Evolutionary conservation across 1,140 invertebrate species (phyloP), one percentile per base, ranked within the genome.

Genomic region (Heliconius himera): DNA sequence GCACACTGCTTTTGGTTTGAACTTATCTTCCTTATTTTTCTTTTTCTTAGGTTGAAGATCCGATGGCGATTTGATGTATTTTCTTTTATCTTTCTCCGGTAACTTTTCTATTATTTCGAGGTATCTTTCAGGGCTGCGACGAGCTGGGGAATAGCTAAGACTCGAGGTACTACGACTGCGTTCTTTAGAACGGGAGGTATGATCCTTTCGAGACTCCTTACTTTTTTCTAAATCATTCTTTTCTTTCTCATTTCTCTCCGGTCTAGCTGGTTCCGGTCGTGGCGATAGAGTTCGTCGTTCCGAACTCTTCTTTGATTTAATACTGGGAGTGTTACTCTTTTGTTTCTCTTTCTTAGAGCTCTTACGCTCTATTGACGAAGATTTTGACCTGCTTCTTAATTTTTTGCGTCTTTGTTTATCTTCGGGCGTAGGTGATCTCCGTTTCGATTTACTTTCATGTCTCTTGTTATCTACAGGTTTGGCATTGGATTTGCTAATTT

Each of bases 141-240:
- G 90, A 0, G 96, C 95, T 0, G 96, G 96, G 0, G 96, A 97
- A 84, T 97, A 97, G 77, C 96, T 96, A 76, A 96, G 90, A 77
- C 95, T 95, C 3, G 96, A 96, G n/a, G 95, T 90, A 82, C 95
- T 94, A 22, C 91, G 80, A 76, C 90, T 90, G 66, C 83, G 84
- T 18, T 85, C 70, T 76, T 94, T 81, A 60, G 94, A 90, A 8
- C 86, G 81, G 2, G 91, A 91, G 4, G 85, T 87, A 29, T 83
- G 84, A 41, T 86, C 83, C 73, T 76, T 86, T 51, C 86, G 84
- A 79, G 85, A 83, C 82, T 90, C 88, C 73, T 79, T 85, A 72
- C 83, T 82, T 22, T 78, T 84, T 3, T 87, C 85, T 78, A 85
- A 90, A 6, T 88, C 84, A 8, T 83, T 72, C 78, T 81, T 87